Base-by-base conservation (phyloP, 2,797 vertebrate species). In the Aratinga solstitialis region DNA sequence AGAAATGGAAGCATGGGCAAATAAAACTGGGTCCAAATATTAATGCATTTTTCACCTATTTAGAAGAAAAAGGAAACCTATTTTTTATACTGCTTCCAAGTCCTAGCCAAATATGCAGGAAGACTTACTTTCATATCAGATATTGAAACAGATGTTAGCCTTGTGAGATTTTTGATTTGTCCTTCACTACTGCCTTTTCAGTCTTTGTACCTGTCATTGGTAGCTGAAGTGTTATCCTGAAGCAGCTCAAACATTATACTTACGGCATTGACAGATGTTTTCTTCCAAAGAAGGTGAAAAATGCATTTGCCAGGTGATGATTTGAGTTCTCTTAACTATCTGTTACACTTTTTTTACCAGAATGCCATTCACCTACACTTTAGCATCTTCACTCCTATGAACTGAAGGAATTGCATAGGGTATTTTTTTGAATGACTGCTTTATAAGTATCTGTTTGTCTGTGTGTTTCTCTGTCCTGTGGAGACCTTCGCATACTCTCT, bases 401-500 rank as follows among this genome's bases (percentile, higher is more conserved):
- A 36, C 13, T 56, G 19, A 81, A 90, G 36, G 16, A 87, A 59
- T 40, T 2, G 1, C 10, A 50, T 18, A 7, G 2, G 8, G 6
- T 43, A 50, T 19, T 81, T 82, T 82, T 88, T 66, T 40, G 19
- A 63, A 54, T 50, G 7, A 36, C 23, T 91, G 6, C 5, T 75
- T 85, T 84, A 32, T 71, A 78, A 13, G 7, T 13, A 58, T 81
- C 34, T 89, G 42, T 91, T 72, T 26, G 0, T 17, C 23, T 32
- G 26, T 38, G 21, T 36, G 5, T 63, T 77, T 89, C 43, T 74
- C 38, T 71, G 2, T 53, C 21, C 10, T 43, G 6, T 47, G 19
- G 9, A 62, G 59, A 36, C 4, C 4, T 69, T n/a, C 0, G 0
- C 1, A 2, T 69, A 8, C 1, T 6, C 6, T 82, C 15, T 83